Evolutionary conservation across 1,140 invertebrate species (phyloP).

Genomic region (Cecropterus lyciades): DNA sequence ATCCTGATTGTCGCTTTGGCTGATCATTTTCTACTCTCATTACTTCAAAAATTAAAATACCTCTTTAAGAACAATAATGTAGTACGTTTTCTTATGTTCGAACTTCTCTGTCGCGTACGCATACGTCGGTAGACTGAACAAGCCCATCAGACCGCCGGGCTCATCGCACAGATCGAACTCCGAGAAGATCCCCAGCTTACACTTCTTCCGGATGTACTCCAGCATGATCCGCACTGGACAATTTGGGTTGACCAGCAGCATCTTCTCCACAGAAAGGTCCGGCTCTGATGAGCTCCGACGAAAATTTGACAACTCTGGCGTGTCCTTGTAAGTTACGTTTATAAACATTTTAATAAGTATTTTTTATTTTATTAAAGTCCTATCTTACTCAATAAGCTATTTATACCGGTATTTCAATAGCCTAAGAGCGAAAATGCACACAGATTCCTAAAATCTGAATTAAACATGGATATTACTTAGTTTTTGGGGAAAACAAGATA

Average conservation of each 20-base stretch:
- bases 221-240: slow-evolving; percentile 69
- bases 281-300: slow-evolving; percentile 44
- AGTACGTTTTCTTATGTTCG: slow-evolving; percentile 66
- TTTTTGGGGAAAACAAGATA: too few species aligned
- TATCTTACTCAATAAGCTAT: too few species aligned
- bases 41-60: too few species aligned
- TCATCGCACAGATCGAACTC: slow-evolving; percentile 70
- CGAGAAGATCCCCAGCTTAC: slow-evolving; percentile 56
- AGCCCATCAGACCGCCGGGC: slow-evolving; percentile 48
- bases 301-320: slow-evolving; percentile 56
- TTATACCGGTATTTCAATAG: too few species aligned
- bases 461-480: too few species aligned
- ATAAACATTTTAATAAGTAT: slow-evolving; percentile 65
- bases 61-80: slow-evolving; percentile 60
- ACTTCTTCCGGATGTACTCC: slow-evolving; percentile 70
- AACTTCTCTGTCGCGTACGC: slow-evolving; percentile 60
- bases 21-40: too few species aligned
- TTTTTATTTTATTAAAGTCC: too few species aligned
- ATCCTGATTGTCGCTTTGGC: too few species aligned
- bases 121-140: slow-evolving; percentile 61
- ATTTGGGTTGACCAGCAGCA: slow-evolving; percentile 62
- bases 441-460: too few species aligned
- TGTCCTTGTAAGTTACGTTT: slow-evolving; percentile 59
- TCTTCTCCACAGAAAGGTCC: slow-evolving; percentile 59
- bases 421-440: too few species aligned